phyloP scores from a whole-genome alignment of 2,888 invertebrate genomes.

The Mystacides longicornis region DNA sequence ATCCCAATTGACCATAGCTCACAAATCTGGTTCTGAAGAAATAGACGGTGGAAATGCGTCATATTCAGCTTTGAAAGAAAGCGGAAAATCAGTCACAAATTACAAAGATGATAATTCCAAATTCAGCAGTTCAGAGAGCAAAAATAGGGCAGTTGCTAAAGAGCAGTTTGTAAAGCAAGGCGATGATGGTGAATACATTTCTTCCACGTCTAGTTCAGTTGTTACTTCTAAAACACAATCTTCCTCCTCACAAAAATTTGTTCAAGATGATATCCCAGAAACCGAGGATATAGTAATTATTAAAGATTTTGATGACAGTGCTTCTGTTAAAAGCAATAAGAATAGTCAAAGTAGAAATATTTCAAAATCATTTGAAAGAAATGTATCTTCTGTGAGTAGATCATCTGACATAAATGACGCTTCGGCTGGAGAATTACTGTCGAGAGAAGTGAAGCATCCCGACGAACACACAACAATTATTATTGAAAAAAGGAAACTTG shows the following conservation, averaged over 20 bases:
- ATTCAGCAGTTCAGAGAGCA: constrained; percentile 38
- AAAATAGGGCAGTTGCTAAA: constrained; percentile 37
- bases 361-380: neutral
- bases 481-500: constrained; percentile 58
- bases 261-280: constrained; percentile 9
- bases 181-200: constrained; percentile 39
- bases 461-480: constrained; percentile 60
- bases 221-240: constrained; percentile 27
- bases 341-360: neutral
- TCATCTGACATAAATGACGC: constrained; percentile 7
- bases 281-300: neutral
- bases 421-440: constrained; percentile 43
- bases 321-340: neutral
- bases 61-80: constrained; percentile 57
- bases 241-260: constrained; percentile 16
- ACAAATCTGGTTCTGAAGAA: constrained; percentile 57
- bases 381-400: constrained; percentile 8
- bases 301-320: neutral
- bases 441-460: constrained; percentile 53
- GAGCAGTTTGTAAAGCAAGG: constrained; percentile 40
- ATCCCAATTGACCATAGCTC: constrained; percentile 52
- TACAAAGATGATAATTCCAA: constrained; percentile 41
- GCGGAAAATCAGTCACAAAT: constrained; percentile 47
- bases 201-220: constrained; percentile 37
- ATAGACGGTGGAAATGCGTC: constrained; percentile 58